Conservation (phyloP, 2,888 invertebrate genomes). For the Parascotia fuliginaria region DNA sequence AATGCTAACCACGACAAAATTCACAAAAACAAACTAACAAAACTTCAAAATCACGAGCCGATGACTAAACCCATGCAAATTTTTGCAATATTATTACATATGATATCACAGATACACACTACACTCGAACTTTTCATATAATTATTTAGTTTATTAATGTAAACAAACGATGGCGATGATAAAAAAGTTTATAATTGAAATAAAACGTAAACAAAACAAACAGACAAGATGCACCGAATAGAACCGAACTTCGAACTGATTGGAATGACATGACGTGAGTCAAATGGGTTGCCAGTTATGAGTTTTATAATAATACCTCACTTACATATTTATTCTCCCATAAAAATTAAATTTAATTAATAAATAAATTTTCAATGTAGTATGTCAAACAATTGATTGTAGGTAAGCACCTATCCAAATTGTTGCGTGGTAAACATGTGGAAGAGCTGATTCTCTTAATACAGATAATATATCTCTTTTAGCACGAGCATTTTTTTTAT, state of each 20-base stretch:
- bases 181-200: slow-evolving; percentile 46
- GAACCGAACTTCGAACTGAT: slow-evolving; percentile 48
- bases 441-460: too few species aligned
- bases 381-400: too few species aligned
- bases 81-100: slow-evolving; percentile 37
- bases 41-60: slow-evolving; percentile 39
- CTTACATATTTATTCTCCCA: neutral
- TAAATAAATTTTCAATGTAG: too few species aligned
- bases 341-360: neutral
- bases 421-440: too few species aligned
- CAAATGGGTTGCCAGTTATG: slow-evolving; percentile 30
- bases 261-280: slow-evolving; percentile 40
- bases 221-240: slow-evolving; percentile 41
- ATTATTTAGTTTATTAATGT: slow-evolving; percentile 35
- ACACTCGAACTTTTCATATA: slow-evolving; percentile 37
- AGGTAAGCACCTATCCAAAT: too few species aligned
- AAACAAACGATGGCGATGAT: slow-evolving; percentile 38
- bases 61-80: slow-evolving; percentile 50
- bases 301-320: neutral
- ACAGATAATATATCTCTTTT: too few species aligned
- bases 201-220: slow-evolving; percentile 62
- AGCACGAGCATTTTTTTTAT: too few species aligned
- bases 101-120: slow-evolving; percentile 62
- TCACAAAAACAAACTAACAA: slow-evolving; percentile 50
- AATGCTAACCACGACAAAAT: slow-evolving; percentile 25